Evolutionary conservation across 2,888 invertebrate genomes (phyloP), one percentile per base, ranked within the genome.

Genomic region (Phyllotreta striolata): DNA sequence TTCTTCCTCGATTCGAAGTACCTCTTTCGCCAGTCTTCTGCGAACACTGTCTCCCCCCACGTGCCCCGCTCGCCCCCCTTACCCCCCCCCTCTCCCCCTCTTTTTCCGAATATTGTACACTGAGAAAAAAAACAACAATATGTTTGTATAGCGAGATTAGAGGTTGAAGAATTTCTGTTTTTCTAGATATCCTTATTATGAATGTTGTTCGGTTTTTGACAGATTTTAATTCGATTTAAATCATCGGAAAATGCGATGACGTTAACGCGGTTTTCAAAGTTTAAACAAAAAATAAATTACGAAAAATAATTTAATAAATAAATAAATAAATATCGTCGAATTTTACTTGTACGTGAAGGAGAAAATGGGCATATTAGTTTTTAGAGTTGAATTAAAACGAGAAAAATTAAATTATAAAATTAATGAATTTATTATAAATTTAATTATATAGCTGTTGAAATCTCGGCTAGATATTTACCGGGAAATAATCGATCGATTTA

Each of bases 401-500:
- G n/a, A n/a, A n/a, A n/a, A n/a, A 24, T 24, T 24, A 24, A 24
- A 3, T 24, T 3, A 24, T 24, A 24, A 24, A 24, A 24, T 24
- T 24, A 24, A 24, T 24, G 24, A 24, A 24, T 24, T 24, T 24
- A n/a, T n/a, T n/a, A n/a, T n/a, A 63, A 55, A 39, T 52, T 63
- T 55, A 49, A 65, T 61, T 56, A 58, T 64, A 77, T 68, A 77
- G 78, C 78, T 79, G 76, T 74, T 73, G 77, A 47, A 60, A 78
- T 76, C 78, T 76, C 75, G 76, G 78, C 79, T 76, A 77, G 76
- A 44, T 24, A 24, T 56, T 66, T 68, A n/a, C 71, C 72, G 68
- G 72, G 77, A 75, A 77, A 74, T 77, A 75, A 76, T 76, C 76
- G 74, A 72, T 70, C 74, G 76, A 73, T 66, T 61, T 68, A 62